Conservation (phyloP, 1,140 invertebrate species). For the Parapsyche elsis region DNA sequence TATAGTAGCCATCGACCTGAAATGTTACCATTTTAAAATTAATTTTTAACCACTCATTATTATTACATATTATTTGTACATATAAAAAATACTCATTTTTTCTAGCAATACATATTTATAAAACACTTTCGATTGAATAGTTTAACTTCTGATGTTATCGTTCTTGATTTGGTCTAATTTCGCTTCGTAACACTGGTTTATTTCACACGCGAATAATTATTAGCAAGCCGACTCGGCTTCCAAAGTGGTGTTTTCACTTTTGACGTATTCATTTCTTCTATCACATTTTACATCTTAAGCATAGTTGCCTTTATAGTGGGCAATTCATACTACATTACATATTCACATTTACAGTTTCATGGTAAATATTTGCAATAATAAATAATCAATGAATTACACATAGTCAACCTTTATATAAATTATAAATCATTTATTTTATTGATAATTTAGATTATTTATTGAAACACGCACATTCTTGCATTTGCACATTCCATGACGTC, state of each 20-base stretch:
- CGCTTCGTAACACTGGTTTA: slow-evolving; percentile 23
- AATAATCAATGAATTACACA: not conserved
- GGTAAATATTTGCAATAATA: too few relatives aligned
- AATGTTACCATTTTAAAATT: not conserved
- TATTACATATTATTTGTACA: not conserved
- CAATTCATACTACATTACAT: too few relatives aligned
- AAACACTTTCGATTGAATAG: too few relatives aligned
- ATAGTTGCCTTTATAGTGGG: too few relatives aligned
- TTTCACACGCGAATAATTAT: not conserved
- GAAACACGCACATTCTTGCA: not conserved
- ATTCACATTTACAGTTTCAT: too few relatives aligned
- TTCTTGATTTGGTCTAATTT: slow-evolving; percentile 10
- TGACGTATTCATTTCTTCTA: too few relatives aligned
- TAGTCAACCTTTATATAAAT: not conserved
- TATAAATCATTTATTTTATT: slow-evolving; percentile 5
- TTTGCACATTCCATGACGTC: too few relatives aligned
- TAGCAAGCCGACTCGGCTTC: not conserved
- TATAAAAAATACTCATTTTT: not conserved
- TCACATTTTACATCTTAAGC: not conserved
- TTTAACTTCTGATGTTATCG: not conserved
- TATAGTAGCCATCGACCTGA: slow-evolving; percentile 20
- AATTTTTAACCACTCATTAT: not conserved
- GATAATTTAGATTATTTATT: slow-evolving; percentile 9
- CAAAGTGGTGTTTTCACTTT: too few relatives aligned
- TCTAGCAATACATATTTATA: not conserved